These are phyloP conservation scores for Zapornia atra DNA, from an alignment of 2,113 vertebrate species.

Conservation along the genomic window DNA sequence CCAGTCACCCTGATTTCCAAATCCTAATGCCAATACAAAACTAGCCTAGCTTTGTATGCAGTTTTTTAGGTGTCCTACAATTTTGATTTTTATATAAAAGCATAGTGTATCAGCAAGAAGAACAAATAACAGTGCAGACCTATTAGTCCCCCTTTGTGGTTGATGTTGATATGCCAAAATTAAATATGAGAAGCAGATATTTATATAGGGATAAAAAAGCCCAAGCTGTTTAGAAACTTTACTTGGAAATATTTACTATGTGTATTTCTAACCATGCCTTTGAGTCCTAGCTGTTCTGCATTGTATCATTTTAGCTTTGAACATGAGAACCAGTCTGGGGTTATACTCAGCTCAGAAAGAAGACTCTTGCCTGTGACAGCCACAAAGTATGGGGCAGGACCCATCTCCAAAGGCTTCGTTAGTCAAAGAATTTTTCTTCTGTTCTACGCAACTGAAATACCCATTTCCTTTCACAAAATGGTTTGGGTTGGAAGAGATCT, in stretches of 20 bases:
- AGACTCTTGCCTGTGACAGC: background rate
- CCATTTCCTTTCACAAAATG: background rate
- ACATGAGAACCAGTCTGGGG: background rate
- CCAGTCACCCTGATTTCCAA: background rate
- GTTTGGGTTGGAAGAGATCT: no score
- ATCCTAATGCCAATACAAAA: background rate
- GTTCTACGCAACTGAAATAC: background rate
- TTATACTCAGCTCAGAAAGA: background rate
- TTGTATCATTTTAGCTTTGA: background rate
- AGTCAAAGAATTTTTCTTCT: background rate
- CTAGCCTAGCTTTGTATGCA: background rate
- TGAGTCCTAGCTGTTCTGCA: background rate
- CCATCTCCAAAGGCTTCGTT: background rate
- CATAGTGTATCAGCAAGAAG: background rate
- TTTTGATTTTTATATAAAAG: background rate
- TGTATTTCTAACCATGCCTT: background rate
- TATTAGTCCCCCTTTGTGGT: background rate
- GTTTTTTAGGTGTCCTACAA: background rate
- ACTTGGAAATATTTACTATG: background rate
- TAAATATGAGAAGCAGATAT: background rate
- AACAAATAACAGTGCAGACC: background rate
- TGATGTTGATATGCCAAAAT: background rate
- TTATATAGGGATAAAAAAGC: background rate
- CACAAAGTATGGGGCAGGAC: rapidly evolving
- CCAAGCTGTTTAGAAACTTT: background rate